Conservation (phyloP, 2,797 vertebrate genomes). For the Lepilemur ruficaudatus region DNA sequence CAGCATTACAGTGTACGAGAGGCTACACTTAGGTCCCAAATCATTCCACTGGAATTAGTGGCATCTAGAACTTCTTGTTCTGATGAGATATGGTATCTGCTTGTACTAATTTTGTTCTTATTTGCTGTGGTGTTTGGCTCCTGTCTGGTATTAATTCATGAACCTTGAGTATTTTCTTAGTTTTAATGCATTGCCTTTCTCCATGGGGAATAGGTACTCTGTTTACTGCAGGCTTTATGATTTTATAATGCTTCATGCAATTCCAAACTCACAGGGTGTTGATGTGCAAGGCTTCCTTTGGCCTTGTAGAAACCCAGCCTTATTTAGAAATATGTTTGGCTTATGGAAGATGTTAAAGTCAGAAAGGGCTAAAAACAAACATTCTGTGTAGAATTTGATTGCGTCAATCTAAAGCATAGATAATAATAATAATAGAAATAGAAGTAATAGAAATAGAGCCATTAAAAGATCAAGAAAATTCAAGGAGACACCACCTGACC, state of each 20-base stretch:
- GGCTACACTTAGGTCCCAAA: not conserved
- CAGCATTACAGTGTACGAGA: not conserved
- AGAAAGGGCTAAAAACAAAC: conserved; percentile 72
- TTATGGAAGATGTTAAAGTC: conserved; percentile 80
- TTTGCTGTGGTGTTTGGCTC: conserved; percentile 63
- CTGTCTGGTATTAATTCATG: conserved; percentile 78
- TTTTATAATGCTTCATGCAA: conserved; percentile 83
- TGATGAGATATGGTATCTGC: not conserved
- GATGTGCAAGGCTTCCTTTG: conserved; percentile 80
- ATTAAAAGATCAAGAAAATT: conserved; percentile 62
- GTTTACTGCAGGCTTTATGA: conserved; percentile 82
- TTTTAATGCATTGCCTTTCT: conserved; percentile 73
- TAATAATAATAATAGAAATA: conserved; percentile 45
- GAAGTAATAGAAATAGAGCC: conserved; percentile 25
- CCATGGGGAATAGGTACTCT: conserved; percentile 77
- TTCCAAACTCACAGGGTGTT: conserved; percentile 75
- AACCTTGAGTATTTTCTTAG: conserved; percentile 76
- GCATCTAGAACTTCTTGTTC: conserved; percentile 18
- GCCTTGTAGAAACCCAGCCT: conserved; percentile 79
- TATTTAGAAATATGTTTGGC: conserved; percentile 85
- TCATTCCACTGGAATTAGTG: not conserved
- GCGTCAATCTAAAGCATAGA: conserved; percentile 74
- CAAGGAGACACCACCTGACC: conserved; percentile 38
- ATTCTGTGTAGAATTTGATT: conserved; percentile 71
- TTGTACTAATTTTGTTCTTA: conserved; percentile 64